phyloP scores from a whole-genome alignment of 2,113 vertebrate genomes.

The Otis tarda region DNA sequence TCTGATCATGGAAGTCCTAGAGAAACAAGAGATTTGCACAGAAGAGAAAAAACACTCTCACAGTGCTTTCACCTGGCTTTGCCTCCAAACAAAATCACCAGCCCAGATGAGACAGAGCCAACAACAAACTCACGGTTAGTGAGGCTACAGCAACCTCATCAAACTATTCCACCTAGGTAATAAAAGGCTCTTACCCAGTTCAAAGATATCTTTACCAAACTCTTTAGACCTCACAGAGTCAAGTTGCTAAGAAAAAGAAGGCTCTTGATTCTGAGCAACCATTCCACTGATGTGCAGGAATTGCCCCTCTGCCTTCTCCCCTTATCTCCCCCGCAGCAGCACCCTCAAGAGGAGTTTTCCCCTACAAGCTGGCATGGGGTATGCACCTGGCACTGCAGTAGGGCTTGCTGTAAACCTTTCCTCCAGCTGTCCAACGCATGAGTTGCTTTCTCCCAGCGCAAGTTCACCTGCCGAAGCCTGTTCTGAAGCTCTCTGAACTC shows the following conservation, averaged over 20 bases:
- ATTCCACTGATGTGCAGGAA: too few species aligned
- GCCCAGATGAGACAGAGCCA: background rate
- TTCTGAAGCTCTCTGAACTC: slow-evolving; percentile 80
- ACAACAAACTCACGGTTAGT: background rate
- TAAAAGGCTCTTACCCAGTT: background rate
- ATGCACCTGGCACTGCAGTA: slow-evolving; percentile 87
- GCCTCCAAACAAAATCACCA: background rate
- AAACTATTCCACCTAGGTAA: background rate
- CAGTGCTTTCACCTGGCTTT: background rate
- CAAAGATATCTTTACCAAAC: too few species aligned
- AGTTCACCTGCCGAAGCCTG: slow-evolving; percentile 78
- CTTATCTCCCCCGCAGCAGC: too few species aligned
- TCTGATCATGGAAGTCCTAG: slow-evolving; percentile 89
- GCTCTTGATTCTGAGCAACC: too few species aligned
- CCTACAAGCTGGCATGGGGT: background rate
- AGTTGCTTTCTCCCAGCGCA: slow-evolving; percentile 82
- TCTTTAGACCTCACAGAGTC: too few species aligned
- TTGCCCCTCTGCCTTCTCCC: too few species aligned
- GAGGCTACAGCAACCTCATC: background rate
- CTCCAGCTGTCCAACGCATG: slow-evolving; percentile 80
- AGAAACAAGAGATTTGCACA: background rate
- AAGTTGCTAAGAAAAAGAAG: too few species aligned
- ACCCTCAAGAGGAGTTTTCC: too few species aligned
- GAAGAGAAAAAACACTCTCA: background rate
- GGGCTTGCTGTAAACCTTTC: slow-evolving; percentile 73